Evolutionary conservation across 2,797 vertebrate species (phyloP).

Genomic region (Gallinago nigripennis): DNA sequence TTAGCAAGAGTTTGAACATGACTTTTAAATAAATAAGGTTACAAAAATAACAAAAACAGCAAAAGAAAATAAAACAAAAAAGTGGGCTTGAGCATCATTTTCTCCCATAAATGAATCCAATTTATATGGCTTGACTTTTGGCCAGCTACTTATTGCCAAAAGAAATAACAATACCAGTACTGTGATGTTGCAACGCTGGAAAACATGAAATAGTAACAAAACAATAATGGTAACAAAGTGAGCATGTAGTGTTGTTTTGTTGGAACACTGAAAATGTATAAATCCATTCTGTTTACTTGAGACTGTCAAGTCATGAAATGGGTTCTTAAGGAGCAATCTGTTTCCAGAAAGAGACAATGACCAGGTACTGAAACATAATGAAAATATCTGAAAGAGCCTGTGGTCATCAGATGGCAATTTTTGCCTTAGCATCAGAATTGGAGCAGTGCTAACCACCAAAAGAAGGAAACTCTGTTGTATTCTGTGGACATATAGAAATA

Average conservation of each 20-base stretch:
- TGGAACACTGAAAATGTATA: background rate
- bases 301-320: background rate
- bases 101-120: background rate
- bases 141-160: background rate
- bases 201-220: background rate
- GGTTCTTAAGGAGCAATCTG: background rate
- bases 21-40: background rate
- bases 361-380: background rate
- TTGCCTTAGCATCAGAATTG: background rate
- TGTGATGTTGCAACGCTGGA: background rate
- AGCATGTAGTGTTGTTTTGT: fast-evolving
- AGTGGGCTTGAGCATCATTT: background rate
- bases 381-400: background rate
- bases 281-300: background rate
- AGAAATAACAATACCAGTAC: background rate
- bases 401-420: background rate
- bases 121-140: background rate
- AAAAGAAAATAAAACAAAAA: background rate
- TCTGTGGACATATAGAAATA: background rate
- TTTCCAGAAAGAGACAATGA: background rate
- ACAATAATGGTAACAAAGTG: background rate
- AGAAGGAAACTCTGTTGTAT: background rate
- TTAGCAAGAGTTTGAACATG: background rate
- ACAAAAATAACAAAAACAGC: background rate
- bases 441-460: background rate